Percentiles rank a stretch among this genome's conserved stretches.
Conservation (phyloP, 1,140 invertebrate genomes). For the Cydia strobilella region DNA sequence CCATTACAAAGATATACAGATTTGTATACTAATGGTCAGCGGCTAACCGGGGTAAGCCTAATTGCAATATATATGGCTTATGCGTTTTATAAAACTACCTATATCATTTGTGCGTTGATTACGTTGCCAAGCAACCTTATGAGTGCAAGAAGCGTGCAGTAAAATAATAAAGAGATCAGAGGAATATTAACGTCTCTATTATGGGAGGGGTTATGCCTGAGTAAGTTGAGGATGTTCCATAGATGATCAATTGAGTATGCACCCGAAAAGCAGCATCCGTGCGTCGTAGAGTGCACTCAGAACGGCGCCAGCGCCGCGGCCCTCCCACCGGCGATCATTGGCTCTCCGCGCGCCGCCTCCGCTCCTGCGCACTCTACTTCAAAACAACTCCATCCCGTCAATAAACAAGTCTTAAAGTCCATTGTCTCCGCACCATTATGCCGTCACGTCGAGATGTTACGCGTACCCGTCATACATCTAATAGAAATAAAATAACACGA, state of each 20-base stretch:
- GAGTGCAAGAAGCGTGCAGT: conserved; percentile 1
- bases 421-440: conserved; percentile 72
- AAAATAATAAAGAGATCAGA: conserved; percentile 37
- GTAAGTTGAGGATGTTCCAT: conserved; percentile 2
- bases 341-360: conserved; percentile 64
- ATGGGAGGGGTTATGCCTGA: conserved; percentile 33
- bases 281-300: conserved; percentile 50
- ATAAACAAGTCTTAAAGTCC: conserved; percentile 75
- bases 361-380: conserved; percentile 70
- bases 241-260: neutral
- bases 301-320: conserved; percentile 65
- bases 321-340: conserved; percentile 72
- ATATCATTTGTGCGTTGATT: conserved; percentile 15
- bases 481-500: conserved; percentile 56
- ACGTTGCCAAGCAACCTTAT: conserved; percentile 15
- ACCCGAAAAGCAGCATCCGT: conserved; percentile 44
- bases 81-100: neutral
- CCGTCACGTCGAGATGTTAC: conserved; percentile 55
- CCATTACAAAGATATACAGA: conserved; percentile 4
- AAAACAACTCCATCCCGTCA: conserved; percentile 75
- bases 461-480: conserved; percentile 65
- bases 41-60: conserved; percentile 27
- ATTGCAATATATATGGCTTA: conserved; percentile 16
- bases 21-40: conserved; percentile 15
- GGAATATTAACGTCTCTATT: conserved; percentile 52